Base-by-base conservation (phyloP, 53 echinoderm and acorn worm genomes). In the Arbacia lixula region DNA sequence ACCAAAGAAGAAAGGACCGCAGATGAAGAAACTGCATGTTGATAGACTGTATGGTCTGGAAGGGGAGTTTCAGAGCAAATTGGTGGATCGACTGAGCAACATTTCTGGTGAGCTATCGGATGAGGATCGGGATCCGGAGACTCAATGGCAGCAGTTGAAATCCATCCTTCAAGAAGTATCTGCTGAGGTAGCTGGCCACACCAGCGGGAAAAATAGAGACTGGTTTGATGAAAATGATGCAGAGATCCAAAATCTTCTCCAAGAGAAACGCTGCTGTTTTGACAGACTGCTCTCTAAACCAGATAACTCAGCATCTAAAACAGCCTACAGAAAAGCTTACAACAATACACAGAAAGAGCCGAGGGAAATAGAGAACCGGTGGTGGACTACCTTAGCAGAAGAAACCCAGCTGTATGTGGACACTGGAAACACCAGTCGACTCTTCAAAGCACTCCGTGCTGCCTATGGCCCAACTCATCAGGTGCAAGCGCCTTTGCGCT, bases 191-290 rank as follows among this genome's bases (percentile, higher is more conserved):
- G n/a, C n/a, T n/a, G n/a, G n/a, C n/a, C n/a, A n/a, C n/a, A n/a
- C n/a, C n/a, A n/a, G n/a, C n/a, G n/a, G n/a, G n/a, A n/a, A n/a
- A n/a, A n/a, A 71, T 14, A 71, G 49, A 27, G 72, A 71, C 72
- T 71, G 72, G 72, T 71, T 65, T 32, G 65, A 30, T 63, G 36
- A 65, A 1, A 65, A 65, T 65, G 36, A 65, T 65, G 65, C 32
- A 39, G 49, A 71, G 41, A 71, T 71, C 29, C 72, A 71, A 71
- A 46, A 43, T 40, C 29, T 42, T 42, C 25, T 42, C 72, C 46
- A 71, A 71, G 26, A 71, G 72, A 71, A 71, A 46, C 72, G 29
- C 72, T 42, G 40, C 72, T 71, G 49, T 71, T 71, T 71, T 42
- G 65, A 65, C 30, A 65, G 65, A 65, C 65, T 65, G 10, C 65